A percentile compares a stretch with the other conserved stretches of the same genome.
These are phyloP conservation scores for Pagetopsis macropterus DNA, from an alignment of 2,797 vertebrate species.

Conservation along the genomic window DNA sequence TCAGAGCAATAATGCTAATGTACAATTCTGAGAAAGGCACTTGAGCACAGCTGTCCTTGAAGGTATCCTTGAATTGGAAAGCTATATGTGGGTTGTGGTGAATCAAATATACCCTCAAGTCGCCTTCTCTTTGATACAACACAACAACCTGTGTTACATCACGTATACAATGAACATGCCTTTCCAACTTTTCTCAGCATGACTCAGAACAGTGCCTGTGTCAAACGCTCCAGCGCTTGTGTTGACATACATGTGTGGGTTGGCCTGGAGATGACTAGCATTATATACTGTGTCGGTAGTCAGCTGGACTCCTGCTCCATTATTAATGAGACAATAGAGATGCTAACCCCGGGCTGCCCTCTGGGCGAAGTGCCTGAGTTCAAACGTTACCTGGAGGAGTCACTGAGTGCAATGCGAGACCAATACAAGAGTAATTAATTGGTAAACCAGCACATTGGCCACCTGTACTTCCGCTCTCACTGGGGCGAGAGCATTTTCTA, in stretches of 20 bases:
- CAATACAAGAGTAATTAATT: constrained; percentile 12
- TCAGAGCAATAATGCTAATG: neutral
- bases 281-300: constrained; percentile 76
- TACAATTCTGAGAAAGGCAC: constrained; percentile 12
- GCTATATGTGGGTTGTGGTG: constrained; percentile 21
- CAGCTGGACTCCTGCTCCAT: constrained; percentile 84
- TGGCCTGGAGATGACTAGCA: constrained; percentile 79
- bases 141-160: constrained; percentile 20
- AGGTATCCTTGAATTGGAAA: constrained; percentile 5
- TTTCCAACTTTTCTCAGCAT: constrained; percentile 37
- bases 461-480: constrained; percentile 3
- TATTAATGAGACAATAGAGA: constrained; percentile 83
- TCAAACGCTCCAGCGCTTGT: constrained; percentile 55
- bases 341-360: constrained; percentile 72
- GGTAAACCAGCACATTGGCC: constrained; percentile 32
- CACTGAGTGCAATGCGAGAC: constrained; percentile 22
- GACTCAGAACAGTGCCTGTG: constrained; percentile 54
- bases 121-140: constrained; percentile 21
- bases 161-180: constrained; percentile 12
- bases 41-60: constrained; percentile 34
- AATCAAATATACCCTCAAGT: constrained; percentile 20
- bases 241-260: constrained; percentile 70
- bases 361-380: constrained; percentile 62
- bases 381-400: constrained; percentile 52
- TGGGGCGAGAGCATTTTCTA: neutral